These are phyloP conservation scores for Propithecus coquereli DNA, from an alignment of 2,113 vertebrate species.

Conservation along the genomic window DNA sequence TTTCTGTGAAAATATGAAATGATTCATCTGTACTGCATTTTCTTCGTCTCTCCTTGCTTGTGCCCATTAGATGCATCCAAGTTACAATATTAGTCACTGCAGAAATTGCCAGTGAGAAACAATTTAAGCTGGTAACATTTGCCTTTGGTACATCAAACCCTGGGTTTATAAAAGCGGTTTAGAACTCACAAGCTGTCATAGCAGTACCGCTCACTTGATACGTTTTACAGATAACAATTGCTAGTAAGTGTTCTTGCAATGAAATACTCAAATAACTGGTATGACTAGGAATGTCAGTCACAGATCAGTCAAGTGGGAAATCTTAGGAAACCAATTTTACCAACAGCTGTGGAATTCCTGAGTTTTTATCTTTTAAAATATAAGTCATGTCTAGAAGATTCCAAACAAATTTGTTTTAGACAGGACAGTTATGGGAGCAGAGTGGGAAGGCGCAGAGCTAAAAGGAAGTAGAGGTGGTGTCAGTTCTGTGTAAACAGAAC, in stretches of 20 bases:
- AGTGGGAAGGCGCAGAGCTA: not conserved
- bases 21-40: not conserved
- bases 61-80: not conserved
- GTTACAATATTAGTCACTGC: not conserved
- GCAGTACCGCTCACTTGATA: conserved; percentile 68
- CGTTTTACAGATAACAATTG: conserved; percentile 67
- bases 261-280: conserved; percentile 57
- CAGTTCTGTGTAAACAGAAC: not conserved
- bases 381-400: not conserved
- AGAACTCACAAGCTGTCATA: conserved; percentile 70
- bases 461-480: not conserved
- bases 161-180: conserved; percentile 57
- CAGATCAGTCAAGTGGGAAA: conserved; percentile 64
- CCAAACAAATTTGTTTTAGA: not conserved
- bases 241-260: conserved; percentile 69
- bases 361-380: conserved; percentile 2
- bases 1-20: conserved; percentile 6
- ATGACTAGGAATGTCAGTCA: conserved; percentile 62
- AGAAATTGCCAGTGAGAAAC: conserved; percentile 28
- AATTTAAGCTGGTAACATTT: conserved; percentile 52
- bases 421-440: not conserved
- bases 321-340: conserved; percentile 54
- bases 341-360: not conserved
- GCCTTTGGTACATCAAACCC: conserved; percentile 67
- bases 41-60: not conserved